Evolutionary conservation across 2,797 vertebrate genomes (phyloP), one percentile per base, ranked within the genome.

Genomic region (Huso huso): DNA sequence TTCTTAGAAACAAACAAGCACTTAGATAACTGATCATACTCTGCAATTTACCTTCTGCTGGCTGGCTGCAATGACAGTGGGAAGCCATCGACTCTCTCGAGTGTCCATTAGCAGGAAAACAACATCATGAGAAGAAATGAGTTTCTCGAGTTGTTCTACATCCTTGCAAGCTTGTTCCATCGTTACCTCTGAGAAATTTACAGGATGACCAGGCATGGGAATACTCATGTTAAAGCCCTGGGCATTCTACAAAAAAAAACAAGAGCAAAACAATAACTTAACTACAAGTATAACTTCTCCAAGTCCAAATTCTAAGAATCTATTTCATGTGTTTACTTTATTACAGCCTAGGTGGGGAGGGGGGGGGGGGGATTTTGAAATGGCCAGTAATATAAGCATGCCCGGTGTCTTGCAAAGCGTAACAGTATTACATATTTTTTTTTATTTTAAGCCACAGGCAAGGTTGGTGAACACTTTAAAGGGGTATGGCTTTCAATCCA

Each of bases 41-140:
- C 60, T 50, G 11, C 23, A 15, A 10, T 64, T 5, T 75, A 98
- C 96, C 95, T 98, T 99, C 69, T 93, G 93, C 80, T 92, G 92
- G 84, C 93, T 97, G 6, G 93, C 95, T 12, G 92, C 95, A 3
- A 99, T 91, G 63, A 99, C 92, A 0, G 96, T 88, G 3, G 96
- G 97, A 69, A 99, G 92, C 96, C 97, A 99, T 67, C 96, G 94
- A 70, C 96, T 98, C 84, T 99, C 96, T 15, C 97, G 86, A 0
- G 97, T 99, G 77, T 99, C 97, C 96, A 99, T 99, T 4, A 99
- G 78, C 48, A 99, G 86, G 81, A 99, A 99, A 65, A 97, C 74
- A 23, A 98, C 91, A 9, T 99, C 93, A 0, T 99, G 94, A 55
- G 77, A 79, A 2, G 88, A 88, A 10, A 99, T 88, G 18, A 99